phyloP scores from a whole-genome alignment of 2,797 vertebrate species.

The Nannoperca australis region DNA sequence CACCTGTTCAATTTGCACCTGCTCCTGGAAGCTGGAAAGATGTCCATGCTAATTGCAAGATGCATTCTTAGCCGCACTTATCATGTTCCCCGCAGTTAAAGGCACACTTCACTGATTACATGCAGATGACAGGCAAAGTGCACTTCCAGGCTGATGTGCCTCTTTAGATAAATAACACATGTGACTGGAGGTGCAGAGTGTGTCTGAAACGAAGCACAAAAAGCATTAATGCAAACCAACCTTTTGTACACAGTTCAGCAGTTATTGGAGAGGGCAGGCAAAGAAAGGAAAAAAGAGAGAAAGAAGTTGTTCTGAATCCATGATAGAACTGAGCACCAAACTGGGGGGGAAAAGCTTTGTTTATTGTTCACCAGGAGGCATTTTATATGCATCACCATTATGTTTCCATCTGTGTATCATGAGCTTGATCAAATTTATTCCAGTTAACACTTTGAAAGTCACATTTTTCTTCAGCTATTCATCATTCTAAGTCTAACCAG shows the following conservation, averaged over 20 bases:
- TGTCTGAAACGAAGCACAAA: slow-evolving; percentile 36
- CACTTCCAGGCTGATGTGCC: slow-evolving; percentile 50
- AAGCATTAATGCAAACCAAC: slow-evolving; percentile 35
- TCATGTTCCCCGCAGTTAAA: slow-evolving; percentile 59
- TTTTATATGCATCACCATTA: slow-evolving; percentile 14
- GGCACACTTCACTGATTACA: slow-evolving; percentile 62
- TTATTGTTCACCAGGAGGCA: neutral
- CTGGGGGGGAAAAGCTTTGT: neutral
- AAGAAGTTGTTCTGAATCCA: slow-evolving; percentile 13
- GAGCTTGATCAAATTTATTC: slow-evolving; percentile 31
- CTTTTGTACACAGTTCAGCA: slow-evolving; percentile 20
- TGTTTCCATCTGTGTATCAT: slow-evolving; percentile 3
- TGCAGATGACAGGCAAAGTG: slow-evolving; percentile 57
- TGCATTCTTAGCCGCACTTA: slow-evolving; percentile 43
- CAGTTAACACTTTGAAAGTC: slow-evolving; percentile 40
- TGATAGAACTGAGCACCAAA: slow-evolving; percentile 13
- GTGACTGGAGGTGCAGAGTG: slow-evolving; percentile 30
- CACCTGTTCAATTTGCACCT: slow-evolving; percentile 68
- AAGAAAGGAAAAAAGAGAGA: neutral
- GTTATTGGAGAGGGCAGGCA: slow-evolving; percentile 13
- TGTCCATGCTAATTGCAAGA: slow-evolving; percentile 68
- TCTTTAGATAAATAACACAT: slow-evolving; percentile 51
- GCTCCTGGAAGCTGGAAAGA: slow-evolving; percentile 46
- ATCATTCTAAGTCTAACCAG: slow-evolving; percentile 45
- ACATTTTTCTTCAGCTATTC: slow-evolving; percentile 42